These are phyloP conservation scores for Zaprionus davidi DNA, from an alignment of 1,140 invertebrate genomes.

Conservation along the genomic window DNA sequence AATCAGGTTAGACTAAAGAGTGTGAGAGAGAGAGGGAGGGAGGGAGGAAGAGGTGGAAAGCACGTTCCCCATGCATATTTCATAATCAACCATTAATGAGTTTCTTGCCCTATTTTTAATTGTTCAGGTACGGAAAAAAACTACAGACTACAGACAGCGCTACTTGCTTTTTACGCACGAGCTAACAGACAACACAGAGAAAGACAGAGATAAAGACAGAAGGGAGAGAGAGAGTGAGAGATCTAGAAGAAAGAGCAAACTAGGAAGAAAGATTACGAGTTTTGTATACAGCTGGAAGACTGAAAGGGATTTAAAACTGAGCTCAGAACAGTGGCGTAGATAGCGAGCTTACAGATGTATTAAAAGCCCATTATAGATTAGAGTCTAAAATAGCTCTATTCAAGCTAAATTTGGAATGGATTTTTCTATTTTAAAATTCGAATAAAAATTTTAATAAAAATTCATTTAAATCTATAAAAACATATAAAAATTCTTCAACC, in stretches of 20 bases:
- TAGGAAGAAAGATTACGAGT: background rate
- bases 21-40: background rate
- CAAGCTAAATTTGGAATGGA: background rate
- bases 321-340: background rate
- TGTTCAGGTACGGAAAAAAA: constrained; percentile 57
- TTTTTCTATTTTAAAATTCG: too few species aligned
- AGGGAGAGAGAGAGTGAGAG: background rate
- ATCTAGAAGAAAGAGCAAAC: background rate
- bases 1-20: constrained; percentile 45
- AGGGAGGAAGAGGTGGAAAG: background rate
- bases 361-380: background rate
- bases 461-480: too few species aligned
- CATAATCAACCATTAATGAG: constrained; percentile 74
- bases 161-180: constrained; percentile 48
- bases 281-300: background rate
- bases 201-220: background rate
- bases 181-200: constrained; percentile 41
- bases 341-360: background rate
- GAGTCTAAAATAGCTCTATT: background rate
- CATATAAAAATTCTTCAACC: background rate
- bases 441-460: background rate
- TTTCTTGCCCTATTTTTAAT: constrained; percentile 76
- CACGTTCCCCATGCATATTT: constrained; percentile 57
- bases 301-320: background rate
- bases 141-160: constrained; percentile 41